Base-by-base conservation (phyloP, 2,113 vertebrate genomes). In the Toxotes chatareus region DNA sequence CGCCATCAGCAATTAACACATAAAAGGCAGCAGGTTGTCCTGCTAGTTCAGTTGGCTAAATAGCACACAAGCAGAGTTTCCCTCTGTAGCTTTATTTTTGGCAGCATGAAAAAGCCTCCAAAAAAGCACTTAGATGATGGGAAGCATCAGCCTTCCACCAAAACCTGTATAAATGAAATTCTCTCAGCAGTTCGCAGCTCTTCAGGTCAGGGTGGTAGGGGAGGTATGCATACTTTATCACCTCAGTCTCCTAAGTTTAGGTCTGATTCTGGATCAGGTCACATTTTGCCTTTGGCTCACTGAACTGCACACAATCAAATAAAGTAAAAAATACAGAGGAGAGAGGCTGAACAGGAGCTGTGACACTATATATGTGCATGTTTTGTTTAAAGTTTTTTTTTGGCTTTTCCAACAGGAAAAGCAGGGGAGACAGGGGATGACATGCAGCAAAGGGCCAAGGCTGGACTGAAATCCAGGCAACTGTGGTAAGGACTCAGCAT, bases 11-110 rank as follows among this genome's bases (percentile, higher is more conserved):
- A 82, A 55, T 83, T 82, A 74, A 23, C 55, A 51, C 63, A 42
- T 46, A 55, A 60, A 62, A 90, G 49, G 31, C 82, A 76, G 78
- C 77, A 80, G 72, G 61, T 72, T 77, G 66, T 79, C 70, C 38
- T 62, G 63, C 64, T 72, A 51, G 23, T 55, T 73, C 55, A 60
- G 60, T 16, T 53, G 38, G 42, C 27, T 61, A 56, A 76, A 79
- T 27, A 68, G 61, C 56, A n/a, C 6, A 56, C 31, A 77, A 55
- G 46, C 47, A 55, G 31, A 17, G 12, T 57, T 44, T 47, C 64
- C 34, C 7, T 53, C 9, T 59, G 62, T 27, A 12, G 57, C 32
- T 77, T 63, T 56, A 31, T 66, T 76, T 69, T 44, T 57, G 6
- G 38, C 71, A 68, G 47, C 42, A 32, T n/a, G 16, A 34, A 49